These are phyloP conservation scores for Notothenia coriiceps DNA, from an alignment of 2,113 vertebrate genomes.

Conservation along the genomic window DNA sequence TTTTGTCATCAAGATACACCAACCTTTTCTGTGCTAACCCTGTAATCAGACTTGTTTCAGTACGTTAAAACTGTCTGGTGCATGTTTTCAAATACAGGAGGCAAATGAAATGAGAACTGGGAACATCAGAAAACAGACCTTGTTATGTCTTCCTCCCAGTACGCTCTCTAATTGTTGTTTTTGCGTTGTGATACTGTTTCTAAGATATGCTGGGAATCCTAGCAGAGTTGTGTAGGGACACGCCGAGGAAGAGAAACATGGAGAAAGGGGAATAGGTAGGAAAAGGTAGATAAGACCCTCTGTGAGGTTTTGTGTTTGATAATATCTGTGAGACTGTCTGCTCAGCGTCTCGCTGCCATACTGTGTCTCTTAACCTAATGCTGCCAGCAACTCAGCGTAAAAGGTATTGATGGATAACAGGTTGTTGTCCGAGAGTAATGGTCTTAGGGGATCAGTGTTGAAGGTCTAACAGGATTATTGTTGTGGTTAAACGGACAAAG, in stretches of 20 bases:
- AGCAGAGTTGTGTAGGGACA: slow-evolving; percentile 53
- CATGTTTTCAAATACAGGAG: not conserved
- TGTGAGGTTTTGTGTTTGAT: slow-evolving; percentile 24
- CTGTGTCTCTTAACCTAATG: not conserved
- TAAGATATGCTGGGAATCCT: slow-evolving; percentile 70
- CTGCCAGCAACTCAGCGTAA: slow-evolving; percentile 17
- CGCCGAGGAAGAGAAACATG: slow-evolving; percentile 6
- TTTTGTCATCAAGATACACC: too few species aligned
- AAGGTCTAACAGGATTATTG: slow-evolving; percentile 27
- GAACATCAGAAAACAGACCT: slow-evolving; percentile 5
- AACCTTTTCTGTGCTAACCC: not conserved
- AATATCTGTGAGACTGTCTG: slow-evolving; percentile 40
- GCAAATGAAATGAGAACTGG: not conserved
- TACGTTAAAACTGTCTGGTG: not conserved
- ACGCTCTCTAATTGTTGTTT: slow-evolving; percentile 13
- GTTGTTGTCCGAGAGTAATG: slow-evolving; percentile 22
- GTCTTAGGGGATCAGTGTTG: slow-evolving; percentile 6
- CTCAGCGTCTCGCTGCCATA: not conserved
- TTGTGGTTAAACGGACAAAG: slow-evolving; percentile 3
- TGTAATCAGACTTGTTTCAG: not conserved
- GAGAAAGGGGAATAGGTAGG: slow-evolving; percentile 24
- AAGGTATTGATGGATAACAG: slow-evolving; percentile 32
- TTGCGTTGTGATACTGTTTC: slow-evolving; percentile 60
- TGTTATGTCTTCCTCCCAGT: slow-evolving; percentile 62
- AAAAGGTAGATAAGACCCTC: slow-evolving; percentile 16